Evolutionary conservation across 2,113 vertebrate species (phyloP).

Genomic region (Microcebus jonahi): DNA sequence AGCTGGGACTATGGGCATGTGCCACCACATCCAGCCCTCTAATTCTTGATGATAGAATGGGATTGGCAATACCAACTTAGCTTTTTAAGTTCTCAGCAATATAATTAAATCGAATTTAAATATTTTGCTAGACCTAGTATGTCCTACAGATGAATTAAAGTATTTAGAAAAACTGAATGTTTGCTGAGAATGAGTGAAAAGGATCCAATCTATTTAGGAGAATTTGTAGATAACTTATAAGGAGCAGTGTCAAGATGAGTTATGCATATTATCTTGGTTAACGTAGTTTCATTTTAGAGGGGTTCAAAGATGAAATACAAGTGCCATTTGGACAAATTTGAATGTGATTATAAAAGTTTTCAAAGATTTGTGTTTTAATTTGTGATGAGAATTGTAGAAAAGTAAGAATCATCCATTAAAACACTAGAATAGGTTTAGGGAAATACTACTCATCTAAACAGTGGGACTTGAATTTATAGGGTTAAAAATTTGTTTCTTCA

Average conservation of each 20-base stretch:
- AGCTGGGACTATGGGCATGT: too few relatives aligned
- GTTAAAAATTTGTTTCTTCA: constrained; percentile 44
- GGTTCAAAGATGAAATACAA: constrained; percentile 23
- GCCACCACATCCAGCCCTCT: too few relatives aligned
- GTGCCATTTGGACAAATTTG: not conserved
- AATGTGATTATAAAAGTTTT: constrained; percentile 36
- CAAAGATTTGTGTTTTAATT: constrained; percentile 14
- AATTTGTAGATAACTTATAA: not conserved
- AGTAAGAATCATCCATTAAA: not conserved
- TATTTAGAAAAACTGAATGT: not conserved
- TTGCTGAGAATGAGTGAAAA: not conserved
- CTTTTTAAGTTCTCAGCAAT: constrained; percentile 7
- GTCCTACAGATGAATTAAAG: not conserved
- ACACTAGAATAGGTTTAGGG: constrained; percentile 16
- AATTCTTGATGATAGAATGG: not conserved
- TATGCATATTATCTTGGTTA: constrained; percentile 30
- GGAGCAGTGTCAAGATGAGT: not conserved
- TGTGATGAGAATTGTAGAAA: constrained; percentile 36
- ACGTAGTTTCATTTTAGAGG: not conserved
- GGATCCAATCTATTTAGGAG: not conserved
- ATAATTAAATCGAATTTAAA: constrained; percentile 52
- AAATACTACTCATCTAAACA: not conserved
- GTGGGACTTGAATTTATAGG: constrained; percentile 31
- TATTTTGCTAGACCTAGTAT: not conserved
- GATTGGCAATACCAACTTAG: not conserved